Percentiles rank a stretch among this genome's conserved stretches.
Conservation (phyloP, 2,888 invertebrate genomes). For the Meghimatium bilineatum region DNA sequence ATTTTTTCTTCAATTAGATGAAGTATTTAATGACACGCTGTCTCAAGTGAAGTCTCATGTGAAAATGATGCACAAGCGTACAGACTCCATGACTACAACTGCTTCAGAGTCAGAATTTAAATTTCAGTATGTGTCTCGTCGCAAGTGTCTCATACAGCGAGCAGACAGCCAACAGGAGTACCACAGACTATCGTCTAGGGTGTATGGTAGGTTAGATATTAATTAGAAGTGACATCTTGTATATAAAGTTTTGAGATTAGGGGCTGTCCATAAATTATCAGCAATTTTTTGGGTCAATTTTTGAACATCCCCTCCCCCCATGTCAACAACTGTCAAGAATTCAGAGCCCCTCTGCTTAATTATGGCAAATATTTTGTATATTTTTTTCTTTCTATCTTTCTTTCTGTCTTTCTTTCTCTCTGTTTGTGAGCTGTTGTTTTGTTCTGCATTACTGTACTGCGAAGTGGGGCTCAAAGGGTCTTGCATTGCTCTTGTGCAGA, state of each 20-base stretch:
- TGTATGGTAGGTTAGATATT: conserved; percentile 59
- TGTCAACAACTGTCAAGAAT: too few relatives aligned
- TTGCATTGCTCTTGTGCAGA: too few relatives aligned
- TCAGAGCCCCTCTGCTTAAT: too few relatives aligned
- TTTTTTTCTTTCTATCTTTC: too few relatives aligned
- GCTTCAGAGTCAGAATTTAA: conserved; percentile 68
- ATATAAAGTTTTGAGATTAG: not conserved
- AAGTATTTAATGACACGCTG: conserved; percentile 51
- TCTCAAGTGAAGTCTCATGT: not conserved
- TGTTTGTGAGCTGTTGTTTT: too few relatives aligned
- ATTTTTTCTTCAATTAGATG: conserved; percentile 48
- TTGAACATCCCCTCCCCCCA: too few relatives aligned
- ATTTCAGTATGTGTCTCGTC: conserved; percentile 58
- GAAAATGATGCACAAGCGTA: conserved; percentile 58
- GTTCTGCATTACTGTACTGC: too few relatives aligned
- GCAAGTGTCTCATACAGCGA: conserved; percentile 65
- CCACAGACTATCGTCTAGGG: conserved; percentile 62
- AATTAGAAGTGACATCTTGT: not conserved
- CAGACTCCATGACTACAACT: conserved; percentile 66
- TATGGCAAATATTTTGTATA: too few relatives aligned
- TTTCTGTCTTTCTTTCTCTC: too few relatives aligned
- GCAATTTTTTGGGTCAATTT: too few relatives aligned
- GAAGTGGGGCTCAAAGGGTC: too few relatives aligned
- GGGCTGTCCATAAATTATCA: not conserved
- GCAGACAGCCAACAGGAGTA: conserved; percentile 70